A percentile compares a stretch with the other conserved stretches of the same genome.
phyloP scores from a whole-genome alignment of 1,140 invertebrate species.

The Drosophila kurseongensis region DNA sequence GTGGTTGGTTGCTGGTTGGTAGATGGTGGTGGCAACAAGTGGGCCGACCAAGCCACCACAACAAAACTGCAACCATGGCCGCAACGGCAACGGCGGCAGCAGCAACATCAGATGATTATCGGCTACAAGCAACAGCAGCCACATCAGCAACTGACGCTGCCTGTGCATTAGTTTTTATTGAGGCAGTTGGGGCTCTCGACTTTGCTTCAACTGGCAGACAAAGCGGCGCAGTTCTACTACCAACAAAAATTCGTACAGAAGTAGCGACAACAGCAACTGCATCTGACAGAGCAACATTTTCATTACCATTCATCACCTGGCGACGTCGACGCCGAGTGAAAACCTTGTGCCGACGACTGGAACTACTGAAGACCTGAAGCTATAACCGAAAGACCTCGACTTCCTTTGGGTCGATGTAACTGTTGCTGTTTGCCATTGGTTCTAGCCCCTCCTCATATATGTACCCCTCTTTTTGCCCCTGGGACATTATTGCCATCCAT shows the following conservation, averaged over 20 bases:
- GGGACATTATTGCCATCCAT: constrained; percentile 12
- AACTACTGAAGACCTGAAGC: constrained; percentile 25
- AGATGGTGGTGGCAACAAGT: constrained; percentile 72
- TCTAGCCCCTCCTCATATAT: not conserved
- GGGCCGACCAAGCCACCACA: constrained; percentile 71
- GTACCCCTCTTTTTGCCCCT: constrained; percentile 1
- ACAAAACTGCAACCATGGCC: constrained; percentile 72
- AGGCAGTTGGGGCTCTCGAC: constrained; percentile 63
- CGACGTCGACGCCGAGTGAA: constrained; percentile 50
- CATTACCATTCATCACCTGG: constrained; percentile 83
- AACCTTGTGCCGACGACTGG: constrained; percentile 70
- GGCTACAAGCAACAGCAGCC: constrained; percentile 36
- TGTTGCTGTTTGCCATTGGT: constrained; percentile 38
- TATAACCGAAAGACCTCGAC: constrained; percentile 66
- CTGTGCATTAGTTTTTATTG: constrained; percentile 81
- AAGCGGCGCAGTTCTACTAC: constrained; percentile 57
- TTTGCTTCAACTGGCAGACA: constrained; percentile 60
- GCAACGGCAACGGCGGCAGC: constrained; percentile 58
- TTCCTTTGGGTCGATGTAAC: constrained; percentile 76
- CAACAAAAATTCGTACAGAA: constrained; percentile 14
- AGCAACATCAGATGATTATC: constrained; percentile 47
- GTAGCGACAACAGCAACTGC: constrained; percentile 29
- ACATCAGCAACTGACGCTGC: constrained; percentile 57
- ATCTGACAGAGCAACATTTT: constrained; percentile 81
- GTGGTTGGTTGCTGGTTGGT: constrained; percentile 34